Conservation (phyloP, 2,797 vertebrate genomes). For the Steatocranus sp. region DNA sequence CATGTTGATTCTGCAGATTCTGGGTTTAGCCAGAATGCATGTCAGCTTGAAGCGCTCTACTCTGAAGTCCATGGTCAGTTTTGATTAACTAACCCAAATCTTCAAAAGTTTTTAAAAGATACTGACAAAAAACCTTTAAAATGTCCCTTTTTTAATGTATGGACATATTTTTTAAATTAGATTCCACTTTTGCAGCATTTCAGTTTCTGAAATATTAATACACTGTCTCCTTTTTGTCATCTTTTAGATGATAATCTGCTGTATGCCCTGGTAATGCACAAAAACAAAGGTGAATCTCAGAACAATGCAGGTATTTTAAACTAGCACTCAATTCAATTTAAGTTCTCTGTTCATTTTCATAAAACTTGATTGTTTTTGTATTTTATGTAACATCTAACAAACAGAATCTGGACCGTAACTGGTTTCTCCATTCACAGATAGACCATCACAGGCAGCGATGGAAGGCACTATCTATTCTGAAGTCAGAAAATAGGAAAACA, state of each 20-base stretch:
- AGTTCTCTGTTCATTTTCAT: rapidly evolving
- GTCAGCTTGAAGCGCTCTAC: neutral
- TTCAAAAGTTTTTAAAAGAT: neutral
- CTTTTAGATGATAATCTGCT: neutral
- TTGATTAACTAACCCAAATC: neutral
- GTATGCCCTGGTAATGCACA: neutral
- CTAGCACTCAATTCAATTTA: rapidly evolving
- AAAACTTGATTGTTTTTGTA: rapidly evolving
- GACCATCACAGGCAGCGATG: rapidly evolving
- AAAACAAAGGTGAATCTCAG: rapidly evolving
- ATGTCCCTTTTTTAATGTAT: rapidly evolving
- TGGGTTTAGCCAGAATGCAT: neutral
- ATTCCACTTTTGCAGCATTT: neutral
- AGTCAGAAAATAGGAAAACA: neutral
- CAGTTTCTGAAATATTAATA: neutral
- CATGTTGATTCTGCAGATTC: rapidly evolving
- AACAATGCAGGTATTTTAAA: neutral
- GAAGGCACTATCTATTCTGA: neutral
- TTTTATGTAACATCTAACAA: rapidly evolving
- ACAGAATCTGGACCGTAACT: rapidly evolving
- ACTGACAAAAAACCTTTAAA: rapidly evolving
- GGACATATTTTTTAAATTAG: neutral
- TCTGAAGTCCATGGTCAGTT: neutral
- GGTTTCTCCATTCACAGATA: neutral
- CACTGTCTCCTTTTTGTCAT: rapidly evolving